Conservation (phyloP, 2,797 vertebrate genomes). For the Tangara arthus region DNA sequence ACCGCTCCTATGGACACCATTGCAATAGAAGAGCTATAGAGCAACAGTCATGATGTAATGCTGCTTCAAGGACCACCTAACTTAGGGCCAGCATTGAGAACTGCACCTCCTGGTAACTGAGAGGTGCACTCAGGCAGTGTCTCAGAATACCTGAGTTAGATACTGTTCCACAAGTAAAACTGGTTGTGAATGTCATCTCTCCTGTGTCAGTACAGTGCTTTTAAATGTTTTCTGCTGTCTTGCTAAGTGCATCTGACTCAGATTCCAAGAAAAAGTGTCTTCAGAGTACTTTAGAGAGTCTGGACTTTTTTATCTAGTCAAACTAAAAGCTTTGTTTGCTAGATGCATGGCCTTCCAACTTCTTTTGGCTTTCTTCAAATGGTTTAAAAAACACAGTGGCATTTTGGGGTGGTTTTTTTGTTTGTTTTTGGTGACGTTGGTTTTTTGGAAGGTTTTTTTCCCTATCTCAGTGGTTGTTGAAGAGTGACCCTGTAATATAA, state of each 20-base stretch:
- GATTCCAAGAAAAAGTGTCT: background rate
- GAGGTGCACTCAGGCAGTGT: background rate
- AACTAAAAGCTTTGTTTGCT: background rate
- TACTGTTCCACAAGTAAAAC: background rate
- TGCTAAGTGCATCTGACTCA: background rate
- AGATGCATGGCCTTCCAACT: background rate
- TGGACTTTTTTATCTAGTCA: background rate
- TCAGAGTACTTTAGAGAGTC: background rate
- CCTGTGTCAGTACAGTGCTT: background rate
- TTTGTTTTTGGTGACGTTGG: background rate
- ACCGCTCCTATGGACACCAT: background rate
- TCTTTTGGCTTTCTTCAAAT: background rate
- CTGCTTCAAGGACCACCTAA: background rate
- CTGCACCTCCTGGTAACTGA: background rate
- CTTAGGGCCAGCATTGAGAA: background rate
- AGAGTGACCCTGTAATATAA: background rate
- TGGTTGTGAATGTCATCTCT: background rate
- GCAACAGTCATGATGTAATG: accelerated
- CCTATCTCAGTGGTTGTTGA: background rate
- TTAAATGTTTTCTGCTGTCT: background rate
- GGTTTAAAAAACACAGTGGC: background rate
- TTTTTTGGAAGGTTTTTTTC: background rate
- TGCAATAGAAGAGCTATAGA: background rate
- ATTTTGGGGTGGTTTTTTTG: background rate
- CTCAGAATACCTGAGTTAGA: background rate